These are phyloP conservation scores for Myzus persicae DNA, from an alignment of 1,140 invertebrate genomes.

Conservation along the genomic window DNA sequence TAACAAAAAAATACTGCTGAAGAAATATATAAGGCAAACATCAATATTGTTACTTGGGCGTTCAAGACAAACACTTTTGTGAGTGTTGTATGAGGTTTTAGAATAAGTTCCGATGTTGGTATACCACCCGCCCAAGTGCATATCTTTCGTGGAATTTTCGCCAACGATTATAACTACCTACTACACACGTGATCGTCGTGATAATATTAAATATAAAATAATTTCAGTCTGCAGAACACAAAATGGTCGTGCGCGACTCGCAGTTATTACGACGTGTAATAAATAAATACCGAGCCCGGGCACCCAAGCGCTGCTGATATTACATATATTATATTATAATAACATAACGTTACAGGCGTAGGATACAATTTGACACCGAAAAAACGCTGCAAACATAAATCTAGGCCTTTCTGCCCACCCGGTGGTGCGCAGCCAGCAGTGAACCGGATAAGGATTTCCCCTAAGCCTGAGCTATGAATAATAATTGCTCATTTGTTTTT, in stretches of 20 bases:
- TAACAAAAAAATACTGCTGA: no score
- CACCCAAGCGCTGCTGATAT: neutral
- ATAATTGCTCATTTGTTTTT: constrained; percentile 13
- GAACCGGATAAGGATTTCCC: constrained; percentile 22
- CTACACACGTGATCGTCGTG: neutral
- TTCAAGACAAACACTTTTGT: neutral
- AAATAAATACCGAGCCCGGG: neutral
- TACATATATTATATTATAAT: neutral
- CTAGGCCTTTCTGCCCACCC: neutral
- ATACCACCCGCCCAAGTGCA: neutral
- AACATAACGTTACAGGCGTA: neutral
- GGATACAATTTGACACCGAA: neutral
- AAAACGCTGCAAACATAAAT: neutral
- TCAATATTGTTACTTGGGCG: neutral
- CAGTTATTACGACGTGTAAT: neutral
- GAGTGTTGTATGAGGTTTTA: neutral
- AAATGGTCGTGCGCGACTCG: neutral
- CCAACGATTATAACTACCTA: neutral
- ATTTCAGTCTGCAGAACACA: neutral
- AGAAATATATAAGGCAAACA: neutral
- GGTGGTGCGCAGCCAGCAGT: neutral
- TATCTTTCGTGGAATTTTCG: neutral
- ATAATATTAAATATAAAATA: neutral
- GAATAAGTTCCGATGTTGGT: neutral
- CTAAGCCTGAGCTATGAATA: constrained; percentile 22